Evolutionary conservation across 2,888 invertebrate species (phyloP).

Genomic region (Sphaerolaimus hirsutus): DNA sequence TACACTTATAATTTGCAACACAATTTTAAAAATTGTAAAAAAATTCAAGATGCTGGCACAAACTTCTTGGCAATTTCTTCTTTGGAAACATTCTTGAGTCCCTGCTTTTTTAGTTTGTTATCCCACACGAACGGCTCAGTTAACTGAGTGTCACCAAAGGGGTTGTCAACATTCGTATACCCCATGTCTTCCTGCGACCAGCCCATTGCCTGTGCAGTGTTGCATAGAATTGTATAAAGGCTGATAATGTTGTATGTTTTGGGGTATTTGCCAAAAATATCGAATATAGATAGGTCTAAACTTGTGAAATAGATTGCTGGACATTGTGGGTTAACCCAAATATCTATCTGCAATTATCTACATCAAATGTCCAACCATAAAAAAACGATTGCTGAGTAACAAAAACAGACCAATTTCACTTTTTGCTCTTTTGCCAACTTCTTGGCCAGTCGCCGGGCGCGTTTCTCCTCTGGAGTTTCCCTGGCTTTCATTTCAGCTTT

Average conservation of each 20-base stretch:
- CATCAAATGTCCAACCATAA: neutral
- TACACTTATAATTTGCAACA: no score
- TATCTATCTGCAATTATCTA: neutral
- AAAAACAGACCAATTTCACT: constrained; percentile 8
- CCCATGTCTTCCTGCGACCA: constrained; percentile 38
- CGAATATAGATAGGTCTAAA: neutral
- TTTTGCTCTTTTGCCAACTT: constrained; percentile 33
- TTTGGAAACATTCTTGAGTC: constrained; percentile 47
- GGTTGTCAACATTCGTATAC: constrained; percentile 92
- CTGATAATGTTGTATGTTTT: neutral
- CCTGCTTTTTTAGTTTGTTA: constrained; percentile 82
- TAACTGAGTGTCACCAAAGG: constrained; percentile 85
- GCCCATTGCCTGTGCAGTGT: constrained; percentile 3
- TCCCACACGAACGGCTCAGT: constrained; percentile 85
- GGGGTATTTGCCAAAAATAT: neutral
- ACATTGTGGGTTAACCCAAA: neutral
- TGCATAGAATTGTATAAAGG: no score
- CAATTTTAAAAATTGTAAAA: no score
- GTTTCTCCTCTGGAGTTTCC: constrained; percentile 84
- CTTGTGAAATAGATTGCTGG: neutral
- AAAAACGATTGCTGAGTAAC: constrained; percentile 1
- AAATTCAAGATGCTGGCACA: no score
- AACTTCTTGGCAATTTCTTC: constrained; percentile 45
- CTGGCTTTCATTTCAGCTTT: no score
- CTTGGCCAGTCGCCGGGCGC: constrained; percentile 54